Base-by-base conservation (phyloP, 2,888 invertebrate species). In the Agrochola lychnidis region DNA sequence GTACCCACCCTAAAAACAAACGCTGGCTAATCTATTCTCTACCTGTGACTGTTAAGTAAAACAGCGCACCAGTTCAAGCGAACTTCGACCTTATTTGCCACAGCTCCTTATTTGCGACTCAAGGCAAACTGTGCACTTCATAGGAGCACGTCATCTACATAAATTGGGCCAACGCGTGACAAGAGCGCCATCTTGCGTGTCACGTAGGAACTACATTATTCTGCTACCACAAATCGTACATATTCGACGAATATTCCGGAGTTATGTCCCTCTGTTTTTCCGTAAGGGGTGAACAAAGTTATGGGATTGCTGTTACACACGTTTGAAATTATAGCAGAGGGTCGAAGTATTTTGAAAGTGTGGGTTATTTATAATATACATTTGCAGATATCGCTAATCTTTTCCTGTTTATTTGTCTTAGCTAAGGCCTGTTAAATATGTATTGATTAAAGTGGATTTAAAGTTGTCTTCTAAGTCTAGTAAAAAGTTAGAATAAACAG, bases 101-200 rank as follows among this genome's bases (percentile, higher is more conserved):
- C 69, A 48, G 45, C 36, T 68, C 64, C 74, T 79, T 86, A 87
- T 78, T 86, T 76, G 81, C 42, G 36, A 82, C 61, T 71, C 53
- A 59, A 72, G 56, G 70, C 61, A 75, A 71, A 83, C 75, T 85
- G 87, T 83, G 83, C 87, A 78, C 79, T 83, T 79, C 76, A 80
- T 77, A 81, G 56, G 64, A 81, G 83, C 89, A 90, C 90, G 91
- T 91, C 88, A 90, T 89, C 87, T 87, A 89, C 90, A 91, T 91
- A 92, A 91, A 92, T 92, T 90, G 88, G 86, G 86, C 87, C 78
- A 73, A 69, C 45, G 76, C 88, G 87, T 88, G 88, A 85, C 81
- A 85, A 73, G 61, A 70, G 72, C 78, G 74, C 87, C 83, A 76
- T 87, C 81, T 79, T 81, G 77, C 70, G 78, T 66, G 79, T 84